Conservation (phyloP, 2,888 invertebrate genomes). For the Erebia ligea region DNA sequence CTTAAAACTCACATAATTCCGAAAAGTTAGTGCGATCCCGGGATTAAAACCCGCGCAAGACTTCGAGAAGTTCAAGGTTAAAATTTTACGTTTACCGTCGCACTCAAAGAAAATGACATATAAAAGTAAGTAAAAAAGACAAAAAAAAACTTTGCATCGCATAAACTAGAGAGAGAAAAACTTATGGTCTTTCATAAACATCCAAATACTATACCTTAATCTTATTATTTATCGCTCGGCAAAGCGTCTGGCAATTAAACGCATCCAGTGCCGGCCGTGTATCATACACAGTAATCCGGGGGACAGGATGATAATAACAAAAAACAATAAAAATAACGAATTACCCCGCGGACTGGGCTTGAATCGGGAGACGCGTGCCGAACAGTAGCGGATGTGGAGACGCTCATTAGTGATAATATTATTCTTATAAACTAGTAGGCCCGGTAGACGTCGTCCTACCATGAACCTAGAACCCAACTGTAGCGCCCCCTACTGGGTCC, state of each 20-base stretch:
- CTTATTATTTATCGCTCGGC: conserved; percentile 75
- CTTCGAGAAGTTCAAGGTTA: not conserved
- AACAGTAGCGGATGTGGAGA: conserved; percentile 55
- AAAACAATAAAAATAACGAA: conserved; percentile 84
- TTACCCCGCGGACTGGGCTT: conserved; percentile 76
- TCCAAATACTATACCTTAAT: conserved; percentile 72
- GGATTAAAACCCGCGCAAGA: too few relatives aligned
- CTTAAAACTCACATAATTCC: too few relatives aligned
- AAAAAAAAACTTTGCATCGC: conserved; percentile 65
- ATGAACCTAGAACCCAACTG: too few relatives aligned
- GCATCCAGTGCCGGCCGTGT: conserved; percentile 76
- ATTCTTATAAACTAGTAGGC: too few relatives aligned
- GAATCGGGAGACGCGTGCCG: conserved; percentile 64
- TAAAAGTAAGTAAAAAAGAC: not conserved
- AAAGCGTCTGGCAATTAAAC: conserved; percentile 79
- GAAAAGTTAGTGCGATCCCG: too few relatives aligned
- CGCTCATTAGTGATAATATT: conserved; percentile 31
- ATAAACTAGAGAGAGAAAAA: conserved; percentile 61
- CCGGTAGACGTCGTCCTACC: too few relatives aligned
- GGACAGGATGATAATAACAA: conserved; percentile 82
- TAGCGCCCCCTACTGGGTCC: too few relatives aligned
- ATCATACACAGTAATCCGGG: conserved; percentile 76
- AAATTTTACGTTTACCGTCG: not conserved
- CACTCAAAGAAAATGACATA: not conserved
- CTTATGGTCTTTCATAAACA: conserved; percentile 49